Evolutionary conservation across 2,888 invertebrate genomes (phyloP).

Genomic region (Lithodes maja): DNA sequence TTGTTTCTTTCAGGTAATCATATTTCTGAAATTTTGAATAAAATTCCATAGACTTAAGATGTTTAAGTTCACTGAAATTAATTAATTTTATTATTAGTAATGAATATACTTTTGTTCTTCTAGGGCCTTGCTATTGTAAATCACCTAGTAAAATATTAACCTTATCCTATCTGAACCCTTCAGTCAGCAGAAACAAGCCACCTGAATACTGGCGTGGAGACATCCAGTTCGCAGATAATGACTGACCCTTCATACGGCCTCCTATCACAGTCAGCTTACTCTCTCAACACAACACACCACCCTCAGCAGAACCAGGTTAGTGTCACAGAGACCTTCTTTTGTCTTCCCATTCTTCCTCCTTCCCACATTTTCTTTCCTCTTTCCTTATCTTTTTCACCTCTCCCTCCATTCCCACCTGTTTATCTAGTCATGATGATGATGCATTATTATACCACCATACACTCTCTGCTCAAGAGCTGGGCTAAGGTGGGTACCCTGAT

Average conservation of each 20-base stretch:
- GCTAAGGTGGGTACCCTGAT: no score
- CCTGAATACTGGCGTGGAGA: constrained; percentile 36
- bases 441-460: no score
- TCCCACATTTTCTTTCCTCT: neutral
- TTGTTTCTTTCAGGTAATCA: no score
- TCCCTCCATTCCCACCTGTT: neutral
- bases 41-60: no score
- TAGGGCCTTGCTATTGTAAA: no score
- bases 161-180: neutral
- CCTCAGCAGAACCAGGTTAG: constrained; percentile 73
- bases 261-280: constrained; percentile 62
- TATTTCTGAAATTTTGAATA: no score
- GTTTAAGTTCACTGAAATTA: no score
- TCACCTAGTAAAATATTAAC: no score
- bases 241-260: constrained; percentile 56
- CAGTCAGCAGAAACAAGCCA: constrained; percentile 54
- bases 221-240: constrained; percentile 53
- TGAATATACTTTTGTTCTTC: no score
- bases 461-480: no score
- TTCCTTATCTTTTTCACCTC: neutral
- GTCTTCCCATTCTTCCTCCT: neutral
- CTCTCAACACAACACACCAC: constrained; percentile 54
- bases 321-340: neutral
- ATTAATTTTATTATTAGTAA: no score
- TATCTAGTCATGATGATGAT: neutral